phyloP scores from a whole-genome alignment of 23 tunicate genomes.

The Styela clava region DNA sequence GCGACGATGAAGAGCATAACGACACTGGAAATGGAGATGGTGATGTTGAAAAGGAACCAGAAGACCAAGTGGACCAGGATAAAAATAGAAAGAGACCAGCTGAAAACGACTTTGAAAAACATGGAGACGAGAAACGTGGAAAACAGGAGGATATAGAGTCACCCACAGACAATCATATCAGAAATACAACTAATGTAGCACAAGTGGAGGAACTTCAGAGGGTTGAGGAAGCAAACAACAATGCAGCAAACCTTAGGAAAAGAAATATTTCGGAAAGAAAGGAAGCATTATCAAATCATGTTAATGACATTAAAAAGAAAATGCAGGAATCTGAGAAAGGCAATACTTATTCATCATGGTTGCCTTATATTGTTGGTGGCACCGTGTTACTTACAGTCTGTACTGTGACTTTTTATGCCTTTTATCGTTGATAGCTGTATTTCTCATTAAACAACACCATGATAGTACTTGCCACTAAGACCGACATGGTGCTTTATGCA shows the following conservation, averaged over 20 bases:
- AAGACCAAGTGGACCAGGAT: background rate
- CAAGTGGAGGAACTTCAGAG: background rate
- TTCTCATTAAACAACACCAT: too few species aligned
- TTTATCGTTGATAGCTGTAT: background rate
- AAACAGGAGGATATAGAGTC: slow-evolving; percentile 18
- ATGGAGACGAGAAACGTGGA: slow-evolving; percentile 41
- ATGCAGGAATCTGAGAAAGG: slow-evolving; percentile 39
- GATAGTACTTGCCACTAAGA: too few species aligned
- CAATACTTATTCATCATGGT: slow-evolving; percentile 32
- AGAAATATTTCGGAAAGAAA: slow-evolving; percentile 31
- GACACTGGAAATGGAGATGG: background rate
- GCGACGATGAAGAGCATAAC: slow-evolving; percentile 26
- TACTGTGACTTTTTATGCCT: slow-evolving; percentile 37
- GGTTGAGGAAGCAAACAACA: slow-evolving; percentile 35
- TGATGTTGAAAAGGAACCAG: background rate
- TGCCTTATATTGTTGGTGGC: slow-evolving; percentile 46
- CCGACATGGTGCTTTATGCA: too few species aligned
- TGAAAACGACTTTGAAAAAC: slow-evolving; percentile 18
- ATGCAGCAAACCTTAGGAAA: slow-evolving; percentile 29
- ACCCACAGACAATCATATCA: background rate
- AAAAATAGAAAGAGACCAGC: slow-evolving; percentile 27
- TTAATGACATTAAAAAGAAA: slow-evolving; percentile 37
- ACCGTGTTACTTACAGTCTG: slow-evolving; percentile 36
- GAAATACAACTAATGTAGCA: background rate
- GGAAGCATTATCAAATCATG: slow-evolving; percentile 25